Conservation (phyloP, 2,888 invertebrate species). For the Brenthis ino region DNA sequence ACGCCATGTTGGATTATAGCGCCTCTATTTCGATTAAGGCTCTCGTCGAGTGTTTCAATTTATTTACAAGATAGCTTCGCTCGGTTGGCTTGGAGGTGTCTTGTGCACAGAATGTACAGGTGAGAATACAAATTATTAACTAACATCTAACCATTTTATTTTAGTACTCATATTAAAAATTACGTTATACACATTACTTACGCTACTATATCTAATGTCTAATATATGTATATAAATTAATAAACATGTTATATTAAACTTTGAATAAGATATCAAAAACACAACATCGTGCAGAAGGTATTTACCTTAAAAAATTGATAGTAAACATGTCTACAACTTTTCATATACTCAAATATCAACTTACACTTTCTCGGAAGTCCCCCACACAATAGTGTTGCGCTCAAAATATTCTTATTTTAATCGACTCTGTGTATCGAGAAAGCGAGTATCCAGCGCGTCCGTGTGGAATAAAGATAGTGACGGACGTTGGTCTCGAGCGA, state of each 20-base stretch:
- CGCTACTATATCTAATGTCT: too few relatives aligned
- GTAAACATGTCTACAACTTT: slow-evolving; percentile 40
- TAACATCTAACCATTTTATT: slow-evolving; percentile 33
- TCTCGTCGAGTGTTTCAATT: slow-evolving; percentile 53
- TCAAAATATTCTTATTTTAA: slow-evolving; percentile 76
- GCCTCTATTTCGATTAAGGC: slow-evolving; percentile 68
- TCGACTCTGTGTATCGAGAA: slow-evolving; percentile 71
- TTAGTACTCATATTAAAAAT: slow-evolving; percentile 26
- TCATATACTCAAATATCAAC: slow-evolving; percentile 47
- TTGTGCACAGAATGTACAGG: neutral
- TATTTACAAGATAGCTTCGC: slow-evolving; percentile 33
- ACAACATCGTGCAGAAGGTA: neutral
- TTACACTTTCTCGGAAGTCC: slow-evolving; percentile 58
- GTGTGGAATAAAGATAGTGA: slow-evolving; percentile 79
- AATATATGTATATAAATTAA: too few relatives aligned
- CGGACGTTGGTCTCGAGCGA: slow-evolving; percentile 68
- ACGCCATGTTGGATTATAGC: slow-evolving; percentile 76
- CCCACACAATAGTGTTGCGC: slow-evolving; percentile 66
- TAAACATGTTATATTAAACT: too few relatives aligned
- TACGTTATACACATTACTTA: too few relatives aligned
- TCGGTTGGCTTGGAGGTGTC: slow-evolving; percentile 8
- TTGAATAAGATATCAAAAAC: slow-evolving; percentile 4
- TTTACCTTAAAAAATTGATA: neutral
- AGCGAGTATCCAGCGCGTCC: slow-evolving; percentile 65
- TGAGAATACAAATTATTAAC: slow-evolving; percentile 10